Base-by-base conservation (phyloP, 2,888 invertebrate species). In the Frankliniella fusca region DNA sequence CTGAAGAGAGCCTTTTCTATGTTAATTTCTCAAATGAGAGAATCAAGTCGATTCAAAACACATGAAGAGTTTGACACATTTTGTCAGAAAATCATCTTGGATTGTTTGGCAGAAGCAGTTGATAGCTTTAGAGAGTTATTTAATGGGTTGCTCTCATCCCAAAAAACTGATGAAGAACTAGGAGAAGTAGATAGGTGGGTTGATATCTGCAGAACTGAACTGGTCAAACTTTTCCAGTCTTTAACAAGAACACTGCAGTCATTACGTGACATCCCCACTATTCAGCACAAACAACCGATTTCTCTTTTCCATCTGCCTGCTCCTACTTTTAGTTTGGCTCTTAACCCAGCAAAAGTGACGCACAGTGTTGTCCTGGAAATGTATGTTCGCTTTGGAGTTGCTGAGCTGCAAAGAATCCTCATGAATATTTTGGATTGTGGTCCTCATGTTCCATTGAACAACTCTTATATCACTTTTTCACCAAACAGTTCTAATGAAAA, bases 341-440 rank as follows among this genome's bases (percentile, higher is more conserved):
- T 76, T 10, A 76, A 76, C 27, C 70, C 70, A 27, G 70, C 70
- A 7, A 76, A 76, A 76, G 70, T 76, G 9, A n/a, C n/a, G 2
- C 70, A 76, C 70, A 76, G 70, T 76, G 70, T 76, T 23, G 23
- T 76, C 27, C 27, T 76, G 9, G 70, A 76, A 27, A 76, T 76
- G 70, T 76, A 76, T 27, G 12, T 76, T 23, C 70, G 70, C 23
- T 27, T 76, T 23, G 70, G 70, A 9, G 23, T 76, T 27, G 70
- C 70, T 27, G 70, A 76, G 27, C 27, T 76, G 27, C 23, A 23
- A 27, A 23, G 27, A 23, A 76, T 76, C 27, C 70, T 76, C 8
- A 27, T 27, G 23, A n/a, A 27, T 11, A 76, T 76, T 76, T 23
- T 76, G 70, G 27, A 27, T 11, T 27, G 27, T 54, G 54, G 54